Percentiles rank a stretch among this genome's conserved stretches.
Conservation (phyloP, 1,140 invertebrate genomes). For the Acromyrmex echinatior region DNA sequence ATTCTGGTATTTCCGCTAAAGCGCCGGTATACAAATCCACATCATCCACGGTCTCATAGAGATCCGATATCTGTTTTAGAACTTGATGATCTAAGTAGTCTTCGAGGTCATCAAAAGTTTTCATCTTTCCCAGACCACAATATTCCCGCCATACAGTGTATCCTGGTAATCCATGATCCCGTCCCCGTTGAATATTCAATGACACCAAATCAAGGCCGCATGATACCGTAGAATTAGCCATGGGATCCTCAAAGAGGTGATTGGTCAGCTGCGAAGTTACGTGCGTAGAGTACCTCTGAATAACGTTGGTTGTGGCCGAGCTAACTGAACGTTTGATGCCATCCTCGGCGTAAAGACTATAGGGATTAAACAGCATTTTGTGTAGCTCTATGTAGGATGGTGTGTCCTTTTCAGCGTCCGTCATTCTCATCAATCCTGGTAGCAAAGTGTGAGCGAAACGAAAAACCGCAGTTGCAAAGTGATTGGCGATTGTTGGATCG, state of each 20-base stretch:
- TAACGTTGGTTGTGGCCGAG: conserved; percentile 89
- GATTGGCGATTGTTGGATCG: conserved; percentile 95
- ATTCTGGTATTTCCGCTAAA: conserved; percentile 91
- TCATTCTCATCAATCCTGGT: conserved; percentile 90
- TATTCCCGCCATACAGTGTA: conserved; percentile 92
- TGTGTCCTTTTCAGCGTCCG: conserved; percentile 88
- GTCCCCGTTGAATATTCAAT: conserved; percentile 94
- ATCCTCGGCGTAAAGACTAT: conserved; percentile 89
- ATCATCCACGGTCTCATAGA: conserved; percentile 93
- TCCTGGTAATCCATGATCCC: conserved; percentile 95
- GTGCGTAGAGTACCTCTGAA: conserved; percentile 88
- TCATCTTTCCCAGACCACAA: conserved; percentile 90
- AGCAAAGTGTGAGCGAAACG: conserved; percentile 96
- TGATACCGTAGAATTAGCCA: conserved; percentile 75
- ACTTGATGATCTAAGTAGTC: conserved; percentile 89
- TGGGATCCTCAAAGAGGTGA: conserved; percentile 91
- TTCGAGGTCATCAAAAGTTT: conserved; percentile 92
- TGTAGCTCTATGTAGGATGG: conserved; percentile 91
- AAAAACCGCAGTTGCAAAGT: conserved; percentile 96
- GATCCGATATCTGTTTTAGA: conserved; percentile 88
- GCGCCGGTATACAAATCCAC: conserved; percentile 95
- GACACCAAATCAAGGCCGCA: conserved; percentile 95
- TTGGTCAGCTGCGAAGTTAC: conserved; percentile 89
- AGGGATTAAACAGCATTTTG: conserved; percentile 94
- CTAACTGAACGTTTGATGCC: conserved; percentile 89